Conservation (phyloP, 1,140 invertebrate genomes). For the Aphis craccivora region DNA sequence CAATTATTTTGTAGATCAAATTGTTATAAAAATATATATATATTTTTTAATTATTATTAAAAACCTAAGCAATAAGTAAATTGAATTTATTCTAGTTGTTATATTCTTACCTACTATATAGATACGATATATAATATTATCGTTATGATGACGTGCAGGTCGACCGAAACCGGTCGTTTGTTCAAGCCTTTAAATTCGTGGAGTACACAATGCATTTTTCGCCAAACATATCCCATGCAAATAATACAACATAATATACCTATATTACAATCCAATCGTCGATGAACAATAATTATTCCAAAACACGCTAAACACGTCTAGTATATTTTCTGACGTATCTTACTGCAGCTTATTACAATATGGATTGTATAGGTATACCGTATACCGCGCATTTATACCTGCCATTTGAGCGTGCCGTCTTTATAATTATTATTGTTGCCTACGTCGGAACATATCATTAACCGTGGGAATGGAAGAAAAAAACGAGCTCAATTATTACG, state of each 20-base stretch:
- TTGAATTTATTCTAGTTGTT: no score
- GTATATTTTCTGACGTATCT: background rate
- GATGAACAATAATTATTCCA: background rate
- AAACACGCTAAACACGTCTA: background rate
- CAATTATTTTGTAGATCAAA: no score
- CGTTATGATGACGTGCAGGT: no score
- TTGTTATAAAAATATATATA: no score
- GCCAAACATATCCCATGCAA: background rate
- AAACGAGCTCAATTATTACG: background rate
- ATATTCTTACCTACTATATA: no score
- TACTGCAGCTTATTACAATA: background rate
- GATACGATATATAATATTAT: no score
- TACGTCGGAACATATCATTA: background rate
- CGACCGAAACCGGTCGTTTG: no score
- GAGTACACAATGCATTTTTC: background rate
- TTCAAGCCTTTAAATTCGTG: no score
- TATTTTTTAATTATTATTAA: no score
- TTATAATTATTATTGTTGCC: conserved; percentile 9
- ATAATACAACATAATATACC: no score
- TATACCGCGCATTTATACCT: background rate
- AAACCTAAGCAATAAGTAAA: no score
- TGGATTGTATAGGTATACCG: background rate
- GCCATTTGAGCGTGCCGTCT: background rate
- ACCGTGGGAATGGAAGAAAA: background rate
- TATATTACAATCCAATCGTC: background rate